phyloP scores from a whole-genome alignment of 2,888 invertebrate species.

The Mythimna lalbum region DNA sequence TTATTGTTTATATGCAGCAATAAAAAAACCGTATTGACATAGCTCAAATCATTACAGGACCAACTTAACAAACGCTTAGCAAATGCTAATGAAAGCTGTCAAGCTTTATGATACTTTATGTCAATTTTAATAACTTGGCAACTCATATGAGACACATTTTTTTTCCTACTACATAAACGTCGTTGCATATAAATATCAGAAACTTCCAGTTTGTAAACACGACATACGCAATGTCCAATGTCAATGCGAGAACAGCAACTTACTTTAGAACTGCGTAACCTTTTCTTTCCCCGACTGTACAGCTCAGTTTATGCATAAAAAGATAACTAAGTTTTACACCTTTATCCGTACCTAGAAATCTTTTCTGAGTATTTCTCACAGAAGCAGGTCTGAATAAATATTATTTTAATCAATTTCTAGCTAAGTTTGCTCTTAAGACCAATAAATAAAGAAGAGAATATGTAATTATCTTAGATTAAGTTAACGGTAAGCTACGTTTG shows the following conservation, averaged over 20 bases:
- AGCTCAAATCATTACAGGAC: neutral
- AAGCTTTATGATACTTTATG: neutral
- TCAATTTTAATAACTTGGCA: neutral
- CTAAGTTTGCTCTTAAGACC: neutral
- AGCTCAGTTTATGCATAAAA: conserved; percentile 36
- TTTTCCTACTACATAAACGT: no score
- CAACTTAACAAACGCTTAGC: no score
- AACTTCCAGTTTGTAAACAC: neutral
- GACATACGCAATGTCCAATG: neutral
- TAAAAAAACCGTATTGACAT: neutral
- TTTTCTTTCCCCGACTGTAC: conserved; percentile 6
- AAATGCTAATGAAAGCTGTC: neutral
- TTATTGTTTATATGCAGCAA: no score
- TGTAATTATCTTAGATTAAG: conserved; percentile 20
- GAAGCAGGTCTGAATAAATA: conserved; percentile 16
- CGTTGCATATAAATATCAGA: neutral
- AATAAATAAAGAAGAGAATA: conserved; percentile 23
- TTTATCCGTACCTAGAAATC: conserved; percentile 36
- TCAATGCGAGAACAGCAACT: neutral
- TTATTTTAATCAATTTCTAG: conserved; percentile 34
- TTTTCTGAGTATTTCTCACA: conserved; percentile 29
- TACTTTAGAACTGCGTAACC: neutral
- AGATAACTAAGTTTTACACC: conserved; percentile 20
- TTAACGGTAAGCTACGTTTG: conserved; percentile 24
- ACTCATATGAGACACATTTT: no score